Evolutionary conservation across 2,113 vertebrate genomes (phyloP).

Genomic region (Hemicordylus capensis): DNA sequence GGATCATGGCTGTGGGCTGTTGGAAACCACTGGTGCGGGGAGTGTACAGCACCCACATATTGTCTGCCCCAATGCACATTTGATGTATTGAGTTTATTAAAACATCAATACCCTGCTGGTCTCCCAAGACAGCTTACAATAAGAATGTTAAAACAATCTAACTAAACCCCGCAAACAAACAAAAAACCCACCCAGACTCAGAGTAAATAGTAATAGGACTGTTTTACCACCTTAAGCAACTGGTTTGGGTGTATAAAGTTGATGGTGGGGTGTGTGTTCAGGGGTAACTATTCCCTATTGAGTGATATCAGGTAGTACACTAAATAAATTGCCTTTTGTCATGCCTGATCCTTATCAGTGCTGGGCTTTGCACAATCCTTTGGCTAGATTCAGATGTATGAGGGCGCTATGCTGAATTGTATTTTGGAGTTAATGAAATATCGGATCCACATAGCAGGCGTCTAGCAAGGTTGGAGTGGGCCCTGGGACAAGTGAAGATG

Average conservation of each 20-base stretch:
- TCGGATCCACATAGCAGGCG: not conserved
- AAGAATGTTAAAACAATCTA: no score
- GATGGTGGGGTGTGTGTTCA: not conserved
- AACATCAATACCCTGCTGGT: no score
- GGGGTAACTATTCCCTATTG: not conserved
- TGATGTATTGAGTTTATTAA: no score
- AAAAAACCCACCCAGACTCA: no score
- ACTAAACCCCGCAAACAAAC: no score
- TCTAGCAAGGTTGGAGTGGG: no score
- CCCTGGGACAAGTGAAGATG: no score
- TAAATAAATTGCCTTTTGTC: not conserved
- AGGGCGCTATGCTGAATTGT: not conserved
- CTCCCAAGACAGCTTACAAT: no score
- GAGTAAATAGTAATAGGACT: not conserved
- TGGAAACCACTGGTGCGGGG: no score
- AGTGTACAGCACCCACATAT: no score
- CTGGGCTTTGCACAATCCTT: not conserved
- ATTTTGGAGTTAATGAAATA: not conserved
- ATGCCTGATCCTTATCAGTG: not conserved
- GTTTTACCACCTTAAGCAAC: not conserved
- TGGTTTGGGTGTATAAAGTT: not conserved
- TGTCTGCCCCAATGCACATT: no score
- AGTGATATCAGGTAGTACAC: not conserved
- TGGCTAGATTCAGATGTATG: not conserved
- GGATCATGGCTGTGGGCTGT: no score